Evolutionary conservation across 2,888 invertebrate genomes (phyloP).

Genomic region (Idaea straminata): DNA sequence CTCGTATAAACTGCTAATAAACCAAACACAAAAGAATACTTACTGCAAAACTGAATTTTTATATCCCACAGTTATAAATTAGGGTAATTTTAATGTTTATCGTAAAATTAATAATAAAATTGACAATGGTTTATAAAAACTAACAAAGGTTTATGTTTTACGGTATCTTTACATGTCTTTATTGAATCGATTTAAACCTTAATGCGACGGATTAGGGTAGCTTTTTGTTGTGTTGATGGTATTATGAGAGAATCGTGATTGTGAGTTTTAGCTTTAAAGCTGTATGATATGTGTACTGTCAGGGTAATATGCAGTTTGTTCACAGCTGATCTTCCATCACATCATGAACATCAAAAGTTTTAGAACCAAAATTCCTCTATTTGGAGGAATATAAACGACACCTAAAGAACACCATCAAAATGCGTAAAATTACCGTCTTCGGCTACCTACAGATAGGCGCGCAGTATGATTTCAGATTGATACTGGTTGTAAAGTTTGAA

Average conservation of each 20-base stretch:
- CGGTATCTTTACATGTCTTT: slow-evolving; percentile 6
- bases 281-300: slow-evolving; percentile 13
- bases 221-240: slow-evolving; percentile 8
- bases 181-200: slow-evolving; percentile 6
- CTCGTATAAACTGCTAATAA: background rate
- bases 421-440: no score
- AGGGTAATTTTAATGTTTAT: background rate
- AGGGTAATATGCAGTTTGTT: background rate
- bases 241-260: background rate
- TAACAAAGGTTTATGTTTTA: background rate
- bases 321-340: no score
- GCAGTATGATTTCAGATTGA: no score
- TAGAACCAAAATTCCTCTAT: no score
- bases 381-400: no score
- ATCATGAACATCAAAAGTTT: no score
- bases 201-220: slow-evolving; percentile 11
- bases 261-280: background rate
- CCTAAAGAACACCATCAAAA: no score
- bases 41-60: background rate
- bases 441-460: no score
- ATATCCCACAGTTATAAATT: background rate
- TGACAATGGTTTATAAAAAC: background rate
- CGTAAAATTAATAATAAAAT: background rate
- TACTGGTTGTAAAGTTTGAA: no score
- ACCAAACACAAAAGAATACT: background rate